Evolutionary conservation across 2,888 invertebrate species (phyloP).

Genomic region (Diaphora mendica): DNA sequence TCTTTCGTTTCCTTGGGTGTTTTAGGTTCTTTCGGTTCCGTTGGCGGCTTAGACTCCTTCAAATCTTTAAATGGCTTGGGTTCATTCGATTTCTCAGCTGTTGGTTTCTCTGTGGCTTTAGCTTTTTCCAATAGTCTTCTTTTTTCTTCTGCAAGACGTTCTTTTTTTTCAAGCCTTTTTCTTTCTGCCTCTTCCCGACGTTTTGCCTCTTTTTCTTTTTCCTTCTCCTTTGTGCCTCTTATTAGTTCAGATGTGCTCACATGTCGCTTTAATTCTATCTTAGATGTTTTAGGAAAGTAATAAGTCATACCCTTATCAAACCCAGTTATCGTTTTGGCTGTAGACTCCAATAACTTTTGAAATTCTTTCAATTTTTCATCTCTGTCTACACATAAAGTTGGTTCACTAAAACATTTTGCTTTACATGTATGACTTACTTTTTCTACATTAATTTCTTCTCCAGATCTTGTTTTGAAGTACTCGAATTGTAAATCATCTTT

Average conservation of each 20-base stretch:
- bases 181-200: background rate
- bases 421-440: background rate
- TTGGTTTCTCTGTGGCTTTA: background rate
- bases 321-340: background rate
- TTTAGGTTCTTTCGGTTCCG: background rate
- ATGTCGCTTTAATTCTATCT: conserved; percentile 4
- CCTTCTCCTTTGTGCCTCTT: conserved; percentile 1
- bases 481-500: background rate
- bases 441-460: background rate
- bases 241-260: conserved; percentile 12
- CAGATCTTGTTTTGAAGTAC: background rate
- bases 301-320: conserved; percentile 10
- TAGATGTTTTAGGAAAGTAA: conserved; percentile 5
- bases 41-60: background rate
- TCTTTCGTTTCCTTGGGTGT: background rate
- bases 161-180: background rate
- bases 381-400: background rate
- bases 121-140: background rate
- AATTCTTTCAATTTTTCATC: conserved; percentile 1
- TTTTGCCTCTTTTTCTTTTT: conserved; percentile 1
- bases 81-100: background rate
- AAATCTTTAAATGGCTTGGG: background rate
- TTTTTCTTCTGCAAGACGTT: conserved; percentile 4
- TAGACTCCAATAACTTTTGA: conserved; percentile 11
- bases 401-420: conserved; percentile 2